A percentile compares a stretch with the other conserved stretches of the same genome.
phyloP scores from a whole-genome alignment of 2,888 invertebrate genomes.

The Xestobium rufovillosum region DNA sequence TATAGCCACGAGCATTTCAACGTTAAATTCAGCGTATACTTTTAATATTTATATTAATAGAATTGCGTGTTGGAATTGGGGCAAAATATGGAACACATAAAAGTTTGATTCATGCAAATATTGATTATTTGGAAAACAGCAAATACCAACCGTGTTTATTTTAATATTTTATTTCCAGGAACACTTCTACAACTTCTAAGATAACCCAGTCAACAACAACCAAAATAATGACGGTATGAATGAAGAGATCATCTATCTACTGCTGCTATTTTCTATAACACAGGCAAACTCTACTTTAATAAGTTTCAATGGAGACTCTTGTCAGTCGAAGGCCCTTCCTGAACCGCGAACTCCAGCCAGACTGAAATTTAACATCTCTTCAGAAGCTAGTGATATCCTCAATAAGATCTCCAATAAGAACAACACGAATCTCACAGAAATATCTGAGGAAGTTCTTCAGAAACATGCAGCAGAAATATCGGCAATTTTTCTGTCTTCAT shows the following conservation, averaged over 20 bases:
- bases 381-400: conserved; percentile 26
- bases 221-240: conserved; percentile 42
- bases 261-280: conserved; percentile 45
- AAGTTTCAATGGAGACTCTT: conserved; percentile 31
- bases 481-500: background rate
- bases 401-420: conserved; percentile 20
- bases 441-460: background rate
- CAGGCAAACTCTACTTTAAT: conserved; percentile 40
- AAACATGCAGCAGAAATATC: background rate
- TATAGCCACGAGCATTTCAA: too few relatives aligned
- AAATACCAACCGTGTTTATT: too few relatives aligned
- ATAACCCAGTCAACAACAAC: too few relatives aligned
- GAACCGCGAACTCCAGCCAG: conserved; percentile 36
- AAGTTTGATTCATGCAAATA: too few relatives aligned
- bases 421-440: background rate
- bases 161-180: too few relatives aligned
- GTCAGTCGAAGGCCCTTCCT: conserved; percentile 34
- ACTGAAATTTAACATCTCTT: conserved; percentile 32
- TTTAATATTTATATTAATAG: too few relatives aligned
- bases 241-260: conserved; percentile 34
- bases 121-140: too few relatives aligned
- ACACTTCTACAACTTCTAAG: too few relatives aligned
- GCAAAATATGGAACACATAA: too few relatives aligned
- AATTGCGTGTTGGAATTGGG: too few relatives aligned
- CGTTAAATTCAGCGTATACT: too few relatives aligned